Conservation (phyloP, 2,888 invertebrate species). For the Sepiola atlantica region DNA sequence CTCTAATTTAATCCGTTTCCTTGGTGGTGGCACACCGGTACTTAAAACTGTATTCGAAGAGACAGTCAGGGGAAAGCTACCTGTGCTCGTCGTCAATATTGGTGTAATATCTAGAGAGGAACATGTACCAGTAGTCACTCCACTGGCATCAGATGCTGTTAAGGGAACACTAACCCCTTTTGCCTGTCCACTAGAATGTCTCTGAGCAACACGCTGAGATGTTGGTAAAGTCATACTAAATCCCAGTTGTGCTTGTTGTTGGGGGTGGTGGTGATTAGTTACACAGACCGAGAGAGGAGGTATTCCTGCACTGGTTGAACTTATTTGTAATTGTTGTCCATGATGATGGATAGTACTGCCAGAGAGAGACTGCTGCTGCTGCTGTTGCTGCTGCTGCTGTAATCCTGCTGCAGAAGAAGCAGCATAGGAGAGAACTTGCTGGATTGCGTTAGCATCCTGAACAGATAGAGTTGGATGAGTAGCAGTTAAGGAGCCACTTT, state of each 20-base stretch:
- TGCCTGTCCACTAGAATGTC: not conserved
- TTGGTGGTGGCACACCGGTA: constrained; percentile 57
- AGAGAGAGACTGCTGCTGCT: not conserved
- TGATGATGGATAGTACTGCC: constrained; percentile 43
- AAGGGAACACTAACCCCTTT: not conserved
- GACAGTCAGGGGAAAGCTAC: not conserved
- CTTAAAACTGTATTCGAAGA: constrained; percentile 32
- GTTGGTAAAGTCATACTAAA: not conserved
- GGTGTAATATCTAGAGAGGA: constrained; percentile 2
- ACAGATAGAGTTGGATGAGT: not conserved
- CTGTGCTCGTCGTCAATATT: not conserved
- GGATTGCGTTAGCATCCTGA: constrained; percentile 37
- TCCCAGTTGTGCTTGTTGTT: not conserved
- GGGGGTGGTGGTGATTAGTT: not conserved
- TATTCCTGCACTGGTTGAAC: not conserved
- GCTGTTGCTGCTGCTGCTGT: not conserved
- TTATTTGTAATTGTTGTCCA: constrained; percentile 33
- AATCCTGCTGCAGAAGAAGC: not conserved
- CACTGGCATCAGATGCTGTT: not conserved
- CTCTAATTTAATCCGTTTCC: constrained; percentile 70
- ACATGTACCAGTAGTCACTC: not conserved
- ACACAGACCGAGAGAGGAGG: constrained; percentile 32
- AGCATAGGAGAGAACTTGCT: constrained; percentile 34
- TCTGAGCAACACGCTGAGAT: not conserved
- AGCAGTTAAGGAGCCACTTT: not conserved